phyloP scores from a whole-genome alignment of 2,113 vertebrate species.

The Amphilophus citrinellus region DNA sequence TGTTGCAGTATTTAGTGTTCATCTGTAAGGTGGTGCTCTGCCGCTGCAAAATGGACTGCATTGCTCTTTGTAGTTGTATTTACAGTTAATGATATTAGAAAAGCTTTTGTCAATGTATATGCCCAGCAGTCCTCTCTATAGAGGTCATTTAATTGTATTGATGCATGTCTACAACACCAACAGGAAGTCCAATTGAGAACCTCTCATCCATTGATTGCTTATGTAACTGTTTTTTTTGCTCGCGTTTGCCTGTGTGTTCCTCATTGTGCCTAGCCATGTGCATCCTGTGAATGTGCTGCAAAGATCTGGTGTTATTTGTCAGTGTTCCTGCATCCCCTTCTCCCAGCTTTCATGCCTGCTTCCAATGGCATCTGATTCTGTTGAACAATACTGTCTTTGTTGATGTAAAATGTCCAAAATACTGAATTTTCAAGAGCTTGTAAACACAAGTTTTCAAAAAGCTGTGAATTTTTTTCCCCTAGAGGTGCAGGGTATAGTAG shows the following conservation, averaged over 20 bases:
- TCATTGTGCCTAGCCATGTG: conserved; percentile 36
- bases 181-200: conserved; percentile 50
- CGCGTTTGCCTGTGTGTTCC: conserved; percentile 8
- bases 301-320: background rate
- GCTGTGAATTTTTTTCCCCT: background rate
- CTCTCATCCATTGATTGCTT: conserved; percentile 62
- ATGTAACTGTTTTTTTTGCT: conserved; percentile 50
- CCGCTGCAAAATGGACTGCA: background rate
- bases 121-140: conserved; percentile 18
- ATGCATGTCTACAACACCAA: conserved; percentile 43
- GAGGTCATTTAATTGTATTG: conserved; percentile 57
- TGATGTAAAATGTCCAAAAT: background rate
- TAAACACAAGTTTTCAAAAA: background rate
- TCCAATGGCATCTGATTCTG: background rate
- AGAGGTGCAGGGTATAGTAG: background rate
- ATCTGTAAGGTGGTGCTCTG: background rate
- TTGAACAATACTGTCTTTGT: background rate
- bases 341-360: background rate
- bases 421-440: background rate
- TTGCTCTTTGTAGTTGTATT: background rate
- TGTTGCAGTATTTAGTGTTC: background rate
- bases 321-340: background rate
- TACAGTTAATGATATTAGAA: conserved; percentile 7
- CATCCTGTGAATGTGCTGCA: background rate
- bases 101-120: conserved; percentile 8